Base-by-base conservation (phyloP, 2,113 vertebrate genomes). In the Poeciliopsis prolifica region DNA sequence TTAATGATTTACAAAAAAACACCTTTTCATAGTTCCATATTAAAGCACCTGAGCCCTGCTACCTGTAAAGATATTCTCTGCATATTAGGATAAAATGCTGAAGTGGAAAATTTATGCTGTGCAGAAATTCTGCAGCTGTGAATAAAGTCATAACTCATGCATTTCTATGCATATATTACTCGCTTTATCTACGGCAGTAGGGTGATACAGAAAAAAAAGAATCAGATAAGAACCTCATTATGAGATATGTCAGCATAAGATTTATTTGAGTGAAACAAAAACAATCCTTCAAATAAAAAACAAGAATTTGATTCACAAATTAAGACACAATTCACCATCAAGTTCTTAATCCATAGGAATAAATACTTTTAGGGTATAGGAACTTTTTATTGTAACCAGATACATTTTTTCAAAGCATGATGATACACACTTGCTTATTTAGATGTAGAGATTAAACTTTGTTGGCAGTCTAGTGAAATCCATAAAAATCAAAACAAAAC, bases 141-240 rank as follows among this genome's bases (percentile, higher is more conserved):
- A 70, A 58, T 24, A 58, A 58, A 65, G n/a, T 30, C 28, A 58
- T 82, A 30, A 75, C 68, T 85, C 63, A 75, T 61, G 40, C 60
- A 75, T 78, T 77, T 80, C 28, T 74, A 78, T 80, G 77, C 80
- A 76, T 74, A 65, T 67, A 80, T 76, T 74, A 74, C 60, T 22
- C 5, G 8, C 66, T 66, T 58, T 69, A 64, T 60, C 74, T 31
- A n/a, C 24, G 4, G 30, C 63, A 22, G 1, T 65, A 35, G 19
- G 26, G 65, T 29, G 28, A 48, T 44, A 29, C 5, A 68, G 0
- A 0, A 64, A 48, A 58, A 58, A 24, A 11, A 5, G 22, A 9
- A 58, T 58, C 51, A 58, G 51, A 58, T 58, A 10, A n/a, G 24
- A 58, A 58, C 51, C 24, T 58, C 24, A 58, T 24, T 10, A n/a